Evolutionary conservation across 2,113 vertebrate species (phyloP).

Genomic region (Otis tarda): DNA sequence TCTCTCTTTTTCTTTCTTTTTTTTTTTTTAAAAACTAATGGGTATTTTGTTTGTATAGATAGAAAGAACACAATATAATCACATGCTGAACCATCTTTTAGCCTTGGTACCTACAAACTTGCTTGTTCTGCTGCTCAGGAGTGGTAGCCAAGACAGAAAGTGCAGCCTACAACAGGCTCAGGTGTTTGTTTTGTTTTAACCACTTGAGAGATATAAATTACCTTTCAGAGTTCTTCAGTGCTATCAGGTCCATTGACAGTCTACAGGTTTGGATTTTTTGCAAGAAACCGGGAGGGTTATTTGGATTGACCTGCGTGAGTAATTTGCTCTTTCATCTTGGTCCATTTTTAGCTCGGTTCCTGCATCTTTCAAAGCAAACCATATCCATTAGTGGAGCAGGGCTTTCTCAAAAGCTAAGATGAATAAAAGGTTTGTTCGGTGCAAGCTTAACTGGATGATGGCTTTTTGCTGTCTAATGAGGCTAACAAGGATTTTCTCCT

Average conservation of each 20-base stretch:
- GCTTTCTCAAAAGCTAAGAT: not conserved
- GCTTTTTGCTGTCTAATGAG: not conserved
- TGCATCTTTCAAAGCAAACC: not conserved
- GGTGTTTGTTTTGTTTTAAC: not conserved
- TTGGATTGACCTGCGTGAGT: not conserved
- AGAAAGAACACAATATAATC: not conserved
- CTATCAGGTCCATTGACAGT: not conserved
- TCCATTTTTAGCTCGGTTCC: not conserved
- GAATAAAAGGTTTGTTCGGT: not conserved
- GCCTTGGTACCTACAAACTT: not conserved
- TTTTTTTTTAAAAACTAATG: not conserved
- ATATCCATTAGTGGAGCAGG: not conserved
- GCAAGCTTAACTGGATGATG: not conserved
- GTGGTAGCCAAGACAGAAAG: not conserved
- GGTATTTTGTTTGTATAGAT: not conserved
- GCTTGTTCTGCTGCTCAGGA: not conserved
- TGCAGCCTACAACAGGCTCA: not conserved
- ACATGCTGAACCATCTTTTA: not conserved
- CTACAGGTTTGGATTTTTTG: not conserved
- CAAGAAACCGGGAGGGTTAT: not conserved
- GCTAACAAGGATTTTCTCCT: not conserved
- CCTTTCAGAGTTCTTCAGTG: not conserved
- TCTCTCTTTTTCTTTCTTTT: not conserved
- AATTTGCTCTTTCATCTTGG: not conserved
- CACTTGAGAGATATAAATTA: not conserved